Evolutionary conservation across 2,113 vertebrate genomes (phyloP).

Genomic region (Aspidoscelis tigris): DNA sequence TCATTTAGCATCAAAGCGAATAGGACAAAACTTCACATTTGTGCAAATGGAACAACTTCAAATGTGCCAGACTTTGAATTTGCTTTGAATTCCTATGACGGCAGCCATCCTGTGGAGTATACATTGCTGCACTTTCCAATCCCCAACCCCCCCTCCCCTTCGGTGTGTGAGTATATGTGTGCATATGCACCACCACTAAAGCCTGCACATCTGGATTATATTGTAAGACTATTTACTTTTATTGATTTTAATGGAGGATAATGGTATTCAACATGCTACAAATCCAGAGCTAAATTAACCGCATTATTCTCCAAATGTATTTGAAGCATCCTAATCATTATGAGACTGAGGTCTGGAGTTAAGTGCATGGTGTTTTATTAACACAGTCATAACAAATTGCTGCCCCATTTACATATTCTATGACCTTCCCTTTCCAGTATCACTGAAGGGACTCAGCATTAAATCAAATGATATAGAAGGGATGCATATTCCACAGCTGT

Average conservation of each 20-base stretch:
- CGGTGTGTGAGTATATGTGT: too few species aligned
- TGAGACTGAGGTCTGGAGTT: neutral
- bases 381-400: constrained; percentile 9
- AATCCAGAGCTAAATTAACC: neutral
- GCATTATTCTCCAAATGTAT: neutral
- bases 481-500: too few species aligned
- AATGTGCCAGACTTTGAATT: too few species aligned
- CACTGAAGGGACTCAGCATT: neutral
- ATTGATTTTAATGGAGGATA: neutral
- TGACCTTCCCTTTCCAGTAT: neutral
- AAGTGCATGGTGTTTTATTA: constrained; percentile 10
- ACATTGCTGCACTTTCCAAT: neutral
- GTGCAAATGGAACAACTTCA: too few species aligned
- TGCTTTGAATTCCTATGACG: too few species aligned
- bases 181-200: too few species aligned
- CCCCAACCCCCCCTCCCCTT: too few species aligned
- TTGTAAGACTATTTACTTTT: neutral
- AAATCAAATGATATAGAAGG: neutral
- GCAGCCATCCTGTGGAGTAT: too few species aligned
- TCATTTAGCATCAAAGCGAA: too few species aligned
- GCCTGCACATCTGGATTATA: too few species aligned
- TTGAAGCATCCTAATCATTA: neutral
- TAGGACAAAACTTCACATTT: too few species aligned
- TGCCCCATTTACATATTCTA: neutral
- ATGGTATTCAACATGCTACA: neutral